Conservation (phyloP, 2,888 invertebrate species). For the Timema cristinae region DNA sequence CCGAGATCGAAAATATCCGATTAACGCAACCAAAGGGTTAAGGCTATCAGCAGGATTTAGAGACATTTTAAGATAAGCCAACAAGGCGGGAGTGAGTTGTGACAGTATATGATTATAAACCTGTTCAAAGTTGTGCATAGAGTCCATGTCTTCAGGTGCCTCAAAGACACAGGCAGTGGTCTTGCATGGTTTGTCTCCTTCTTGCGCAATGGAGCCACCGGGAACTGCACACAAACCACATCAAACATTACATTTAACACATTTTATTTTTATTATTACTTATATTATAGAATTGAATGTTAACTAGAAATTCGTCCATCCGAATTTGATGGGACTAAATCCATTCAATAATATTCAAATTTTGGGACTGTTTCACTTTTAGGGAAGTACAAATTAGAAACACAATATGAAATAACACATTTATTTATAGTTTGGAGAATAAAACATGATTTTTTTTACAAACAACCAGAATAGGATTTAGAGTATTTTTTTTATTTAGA, state of each 20-base stretch:
- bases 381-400: neutral
- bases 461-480: too few species aligned
- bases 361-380: neutral
- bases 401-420: too few species aligned
- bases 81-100: too few species aligned
- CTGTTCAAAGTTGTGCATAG: conserved; percentile 90
- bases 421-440: too few species aligned
- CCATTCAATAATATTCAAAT: neutral
- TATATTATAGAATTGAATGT: neutral
- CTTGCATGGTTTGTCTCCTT: conserved; percentile 81
- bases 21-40: too few species aligned
- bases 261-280: neutral
- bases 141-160: conserved; percentile 81
- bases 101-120: too few species aligned
- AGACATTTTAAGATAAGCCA: too few species aligned
- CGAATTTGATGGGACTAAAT: neutral
- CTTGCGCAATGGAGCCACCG: conserved; percentile 90
- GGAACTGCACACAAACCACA: conserved; percentile 61
- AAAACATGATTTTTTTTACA: too few species aligned
- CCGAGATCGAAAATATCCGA: too few species aligned
- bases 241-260: too few species aligned
- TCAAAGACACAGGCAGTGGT: conserved; percentile 91
- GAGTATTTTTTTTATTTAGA: too few species aligned
- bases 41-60: too few species aligned
- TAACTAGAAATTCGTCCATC: neutral